Percentiles rank a stretch among this genome's conserved stretches.
Conservation (phyloP, 2,797 vertebrate species). For the Bovichtus diacanthus region DNA sequence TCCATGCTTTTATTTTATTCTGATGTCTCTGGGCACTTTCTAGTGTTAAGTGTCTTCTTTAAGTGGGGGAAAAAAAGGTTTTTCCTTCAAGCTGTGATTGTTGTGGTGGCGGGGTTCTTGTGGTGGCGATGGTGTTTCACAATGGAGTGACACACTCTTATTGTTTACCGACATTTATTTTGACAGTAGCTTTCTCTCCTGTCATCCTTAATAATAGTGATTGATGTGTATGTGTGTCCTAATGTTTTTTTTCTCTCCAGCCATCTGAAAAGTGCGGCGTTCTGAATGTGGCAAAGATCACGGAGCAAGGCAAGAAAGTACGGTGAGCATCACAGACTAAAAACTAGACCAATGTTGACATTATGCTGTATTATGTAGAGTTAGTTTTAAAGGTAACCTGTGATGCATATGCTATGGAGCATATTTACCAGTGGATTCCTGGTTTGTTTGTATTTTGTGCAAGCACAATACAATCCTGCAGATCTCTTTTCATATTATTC, state of each 20-base stretch:
- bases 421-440: neutral
- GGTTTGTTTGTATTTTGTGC: neutral
- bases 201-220: slow-evolving; percentile 1
- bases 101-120: slow-evolving; percentile 15
- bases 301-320: slow-evolving; percentile 96
- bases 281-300: slow-evolving; percentile 97
- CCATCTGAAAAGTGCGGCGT: slow-evolving; percentile 96
- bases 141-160: neutral
- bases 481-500: too few species aligned
- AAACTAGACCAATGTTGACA: rapidly evolving
- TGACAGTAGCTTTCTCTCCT: slow-evolving; percentile 10
- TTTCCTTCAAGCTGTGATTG: slow-evolving; percentile 6
- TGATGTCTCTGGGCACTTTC: neutral
- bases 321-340: slow-evolving; percentile 78
- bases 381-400: neutral
- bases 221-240: neutral
- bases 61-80: neutral
- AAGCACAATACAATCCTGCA: neutral
- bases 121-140: slow-evolving; percentile 7
- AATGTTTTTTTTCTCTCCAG: slow-evolving; percentile 69
- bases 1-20: neutral
- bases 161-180: neutral
- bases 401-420: neutral
- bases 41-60: neutral
- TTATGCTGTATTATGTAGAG: neutral